Percentiles rank a stretch among this genome's conserved stretches.
phyloP scores from a whole-genome alignment of 2,113 vertebrate species.

The Geothlypis trichas region DNA sequence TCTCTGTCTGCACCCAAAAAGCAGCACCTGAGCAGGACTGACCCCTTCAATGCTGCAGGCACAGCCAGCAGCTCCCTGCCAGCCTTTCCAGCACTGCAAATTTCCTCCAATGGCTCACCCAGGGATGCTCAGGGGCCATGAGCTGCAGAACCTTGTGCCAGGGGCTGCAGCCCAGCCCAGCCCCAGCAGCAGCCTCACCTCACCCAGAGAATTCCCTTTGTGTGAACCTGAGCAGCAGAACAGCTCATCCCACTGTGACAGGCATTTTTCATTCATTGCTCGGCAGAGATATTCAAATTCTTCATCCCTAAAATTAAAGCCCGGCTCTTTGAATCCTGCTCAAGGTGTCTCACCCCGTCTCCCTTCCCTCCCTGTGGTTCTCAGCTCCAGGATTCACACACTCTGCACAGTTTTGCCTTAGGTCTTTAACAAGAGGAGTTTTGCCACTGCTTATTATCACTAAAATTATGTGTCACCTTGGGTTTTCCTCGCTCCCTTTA shows the following conservation, averaged over 20 bases:
- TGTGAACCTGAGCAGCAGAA: not conserved
- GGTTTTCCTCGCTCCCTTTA: conserved; percentile 58
- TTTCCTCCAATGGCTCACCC: fast-evolving
- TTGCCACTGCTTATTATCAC: conserved; percentile 56
- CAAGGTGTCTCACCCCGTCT: not conserved
- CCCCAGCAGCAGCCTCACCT: not conserved
- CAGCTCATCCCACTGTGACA: not conserved
- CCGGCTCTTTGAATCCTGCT: not conserved
- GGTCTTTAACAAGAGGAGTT: conserved; percentile 54
- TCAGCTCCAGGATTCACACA: not conserved
- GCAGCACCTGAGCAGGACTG: not conserved
- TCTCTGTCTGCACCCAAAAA: not conserved
- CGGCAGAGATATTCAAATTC: not conserved
- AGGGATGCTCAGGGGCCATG: fast-evolving
- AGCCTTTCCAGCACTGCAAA: fast-evolving
- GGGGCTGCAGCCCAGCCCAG: not conserved
- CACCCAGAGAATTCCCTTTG: not conserved
- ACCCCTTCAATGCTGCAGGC: not conserved
- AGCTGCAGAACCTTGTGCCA: fast-evolving
- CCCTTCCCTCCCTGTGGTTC: not conserved
- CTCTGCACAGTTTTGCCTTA: not conserved
- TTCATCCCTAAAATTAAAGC: conserved; percentile 16
- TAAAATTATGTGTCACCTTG: conserved; percentile 71
- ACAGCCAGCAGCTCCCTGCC: not conserved
- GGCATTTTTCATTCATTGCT: not conserved